Conservation (phyloP, 2,888 invertebrate genomes). For the Tipula lateralis region DNA sequence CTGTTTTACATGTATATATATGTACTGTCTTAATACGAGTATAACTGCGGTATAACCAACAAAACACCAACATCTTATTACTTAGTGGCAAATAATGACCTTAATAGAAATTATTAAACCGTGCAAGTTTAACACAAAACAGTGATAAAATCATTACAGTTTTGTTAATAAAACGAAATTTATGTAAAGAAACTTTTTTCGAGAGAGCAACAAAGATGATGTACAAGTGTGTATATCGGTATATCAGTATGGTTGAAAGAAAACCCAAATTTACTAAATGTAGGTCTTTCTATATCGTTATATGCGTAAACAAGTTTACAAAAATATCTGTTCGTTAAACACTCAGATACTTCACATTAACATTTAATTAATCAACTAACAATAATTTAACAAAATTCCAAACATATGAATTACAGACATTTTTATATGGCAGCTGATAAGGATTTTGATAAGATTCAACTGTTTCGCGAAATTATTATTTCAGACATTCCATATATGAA, state of each 20-base stretch:
- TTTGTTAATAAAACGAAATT: neutral
- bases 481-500: constrained; percentile 5
- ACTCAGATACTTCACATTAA: neutral
- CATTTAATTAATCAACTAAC: neutral
- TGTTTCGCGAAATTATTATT: neutral
- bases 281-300: neutral
- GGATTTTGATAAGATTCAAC: neutral
- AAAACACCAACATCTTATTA: neutral
- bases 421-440: neutral
- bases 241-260: neutral
- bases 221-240: neutral
- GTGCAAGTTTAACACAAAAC: neutral
- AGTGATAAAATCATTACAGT: neutral
- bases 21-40: too few species aligned
- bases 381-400: neutral
- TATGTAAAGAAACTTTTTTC: neutral
- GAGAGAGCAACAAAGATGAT: neutral
- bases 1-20: too few species aligned
- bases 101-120: constrained; percentile 6
- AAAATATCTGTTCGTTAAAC: neutral
- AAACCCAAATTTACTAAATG: neutral
- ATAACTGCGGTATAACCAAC: too few species aligned
- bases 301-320: neutral
- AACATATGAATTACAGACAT: neutral
- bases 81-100: neutral